phyloP scores from a whole-genome alignment of 2,113 vertebrate genomes.

The Serinus canaria region DNA sequence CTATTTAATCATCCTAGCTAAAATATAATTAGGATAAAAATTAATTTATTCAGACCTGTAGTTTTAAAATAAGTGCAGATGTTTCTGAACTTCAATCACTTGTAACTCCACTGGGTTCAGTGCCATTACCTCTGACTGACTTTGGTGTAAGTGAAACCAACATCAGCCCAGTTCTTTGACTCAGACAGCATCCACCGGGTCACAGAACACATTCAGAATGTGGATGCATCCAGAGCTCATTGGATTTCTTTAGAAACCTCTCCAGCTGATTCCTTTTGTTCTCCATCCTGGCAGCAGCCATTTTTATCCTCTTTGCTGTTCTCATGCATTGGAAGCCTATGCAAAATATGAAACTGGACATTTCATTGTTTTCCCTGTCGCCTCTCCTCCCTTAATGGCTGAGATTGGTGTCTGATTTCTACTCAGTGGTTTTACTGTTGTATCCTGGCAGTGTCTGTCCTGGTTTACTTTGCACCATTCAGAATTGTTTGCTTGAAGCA shows the following conservation, averaged over 20 bases:
- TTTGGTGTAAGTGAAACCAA: background rate
- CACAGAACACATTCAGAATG: background rate
- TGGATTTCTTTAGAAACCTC: background rate
- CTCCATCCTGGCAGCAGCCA: background rate
- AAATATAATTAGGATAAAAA: background rate
- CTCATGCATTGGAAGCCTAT: slow-evolving; percentile 8
- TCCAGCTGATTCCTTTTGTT: slow-evolving; percentile 21
- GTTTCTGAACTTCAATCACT: background rate
- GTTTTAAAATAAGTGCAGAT: background rate
- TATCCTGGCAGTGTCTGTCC: slow-evolving; percentile 52
- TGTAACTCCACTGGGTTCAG: background rate
- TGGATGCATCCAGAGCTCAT: background rate
- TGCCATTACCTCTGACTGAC: background rate
- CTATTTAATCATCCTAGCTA: background rate
- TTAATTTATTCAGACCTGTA: background rate
- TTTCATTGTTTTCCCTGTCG: background rate
- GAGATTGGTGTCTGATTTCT: background rate
- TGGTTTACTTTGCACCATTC: slow-evolving; percentile 66
- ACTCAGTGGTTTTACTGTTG: slow-evolving; percentile 20
- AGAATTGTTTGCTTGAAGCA: slow-evolving; percentile 58
- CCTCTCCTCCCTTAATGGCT: background rate
- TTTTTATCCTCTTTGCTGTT: background rate
- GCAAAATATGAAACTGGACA: background rate
- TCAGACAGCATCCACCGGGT: background rate
- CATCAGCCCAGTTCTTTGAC: background rate